These are phyloP conservation scores for Elgonia sp. DNA, from an alignment of 2,888 invertebrate genomes.

Conservation along the genomic window DNA sequence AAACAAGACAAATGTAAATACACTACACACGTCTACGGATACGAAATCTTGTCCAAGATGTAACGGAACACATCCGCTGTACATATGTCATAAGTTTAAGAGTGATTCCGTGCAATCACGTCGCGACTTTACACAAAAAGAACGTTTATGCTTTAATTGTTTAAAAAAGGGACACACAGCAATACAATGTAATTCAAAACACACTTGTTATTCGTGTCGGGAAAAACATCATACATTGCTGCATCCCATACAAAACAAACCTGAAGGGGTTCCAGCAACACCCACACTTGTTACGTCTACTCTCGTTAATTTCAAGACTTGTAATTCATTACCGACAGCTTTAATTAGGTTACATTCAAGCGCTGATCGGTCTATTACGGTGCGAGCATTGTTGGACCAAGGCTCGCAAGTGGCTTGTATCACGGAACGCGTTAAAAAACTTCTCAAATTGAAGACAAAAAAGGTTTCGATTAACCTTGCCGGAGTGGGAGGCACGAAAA, in stretches of 20 bases:
- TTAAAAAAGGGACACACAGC: neutral
- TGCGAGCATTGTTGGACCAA: constrained; percentile 35
- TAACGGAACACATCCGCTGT: neutral
- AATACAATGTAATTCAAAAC: neutral
- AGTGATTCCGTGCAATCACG: neutral
- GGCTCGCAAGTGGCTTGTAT: constrained; percentile 37
- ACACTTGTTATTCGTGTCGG: neutral
- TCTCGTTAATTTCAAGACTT: neutral
- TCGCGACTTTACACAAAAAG: neutral
- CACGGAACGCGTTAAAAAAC: neutral
- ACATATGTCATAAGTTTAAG: neutral
- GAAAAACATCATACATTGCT: constrained; percentile 12
- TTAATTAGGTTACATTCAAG: neutral
- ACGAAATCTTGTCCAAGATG: neutral
- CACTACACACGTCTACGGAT: neutral
- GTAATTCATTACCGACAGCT: constrained; percentile 31
- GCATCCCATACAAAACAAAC: neutral
- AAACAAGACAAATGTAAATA: neutral
- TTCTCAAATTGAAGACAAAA: neutral
- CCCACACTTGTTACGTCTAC: neutral
- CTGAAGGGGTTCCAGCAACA: neutral
- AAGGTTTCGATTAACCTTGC: constrained; percentile 7
- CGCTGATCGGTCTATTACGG: constrained; percentile 2
- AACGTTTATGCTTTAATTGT: constrained; percentile 16
- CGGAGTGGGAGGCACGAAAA: neutral